These are phyloP conservation scores for Temnothorax rugatulus DNA, from an alignment of 2,888 invertebrate genomes.

Conservation along the genomic window DNA sequence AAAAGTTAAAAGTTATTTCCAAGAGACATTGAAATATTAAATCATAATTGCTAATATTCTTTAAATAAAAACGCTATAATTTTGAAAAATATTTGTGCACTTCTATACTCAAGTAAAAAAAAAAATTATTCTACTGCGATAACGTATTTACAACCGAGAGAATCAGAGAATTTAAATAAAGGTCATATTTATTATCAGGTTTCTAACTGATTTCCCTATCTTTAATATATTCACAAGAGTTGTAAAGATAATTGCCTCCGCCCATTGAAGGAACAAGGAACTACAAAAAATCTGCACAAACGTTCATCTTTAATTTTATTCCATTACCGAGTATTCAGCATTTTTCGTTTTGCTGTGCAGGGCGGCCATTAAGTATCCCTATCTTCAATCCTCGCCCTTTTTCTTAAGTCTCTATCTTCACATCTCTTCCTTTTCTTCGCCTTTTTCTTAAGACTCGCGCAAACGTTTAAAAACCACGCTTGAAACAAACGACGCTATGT, in stretches of 20 bases:
- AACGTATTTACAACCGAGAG: not conserved
- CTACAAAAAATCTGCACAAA: not conserved
- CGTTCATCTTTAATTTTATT: constrained; percentile 29
- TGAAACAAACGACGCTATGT: constrained; percentile 67
- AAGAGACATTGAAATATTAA: not conserved
- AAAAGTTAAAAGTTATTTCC: not conserved
- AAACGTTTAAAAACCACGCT: constrained; percentile 66
- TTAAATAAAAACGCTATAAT: not conserved
- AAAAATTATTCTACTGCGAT: not conserved
- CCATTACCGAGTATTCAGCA: constrained; percentile 24
- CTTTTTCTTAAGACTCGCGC: constrained; percentile 46
- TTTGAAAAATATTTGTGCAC: not conserved
- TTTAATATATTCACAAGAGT: not conserved
- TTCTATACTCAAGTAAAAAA: not conserved
- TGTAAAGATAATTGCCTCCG: not conserved
- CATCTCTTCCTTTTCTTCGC: not conserved
- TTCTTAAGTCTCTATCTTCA: constrained; percentile 42
- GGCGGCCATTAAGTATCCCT: not conserved
- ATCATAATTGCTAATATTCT: not conserved
- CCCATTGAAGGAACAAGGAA: not conserved
- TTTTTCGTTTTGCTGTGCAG: not conserved
- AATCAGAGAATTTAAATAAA: not conserved
- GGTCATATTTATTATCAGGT: not conserved
- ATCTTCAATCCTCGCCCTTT: constrained; percentile 13
- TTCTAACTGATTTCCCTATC: not conserved